Base-by-base conservation (phyloP, 2,113 vertebrate genomes). In the Anoura caudifer region DNA sequence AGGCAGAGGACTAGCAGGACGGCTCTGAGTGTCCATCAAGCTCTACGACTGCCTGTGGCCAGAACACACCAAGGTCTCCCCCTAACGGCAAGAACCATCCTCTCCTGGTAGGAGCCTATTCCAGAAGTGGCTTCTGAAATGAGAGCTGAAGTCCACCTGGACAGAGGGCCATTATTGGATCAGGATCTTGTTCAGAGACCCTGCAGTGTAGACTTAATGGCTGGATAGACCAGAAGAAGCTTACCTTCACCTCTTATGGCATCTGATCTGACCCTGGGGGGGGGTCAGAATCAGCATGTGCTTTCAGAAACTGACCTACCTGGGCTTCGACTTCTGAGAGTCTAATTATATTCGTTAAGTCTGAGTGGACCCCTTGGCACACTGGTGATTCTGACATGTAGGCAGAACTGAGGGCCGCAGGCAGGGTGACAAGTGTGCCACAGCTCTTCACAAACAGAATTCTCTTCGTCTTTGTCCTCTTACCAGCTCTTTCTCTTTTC, bases 401-500 rank as follows among this genome's bases (percentile, higher is more conserved):
- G 52, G 70, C n/a, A 87, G 43, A 72, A 65, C 36, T 15, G 54
- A 50, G 47, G 54, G 14, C 1, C 9, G 7, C 0, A 12, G 28
- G n/a, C 1, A 7, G 33, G 28, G 26, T 11, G 19, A 31, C 0
- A 0, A 56, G 14, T 26, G 7, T 2, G 19, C 3, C 20, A 2
- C 0, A 36, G 2, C 36, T 16, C 50, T 16, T 31, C 28, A 38
- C 28, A 36, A 22, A 4, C 33, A 67, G 45, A 43, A 33, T 28
- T 41, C 20, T 63, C n/a, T 17, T 50, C 9, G 2, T 31, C 28
- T 36, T 43, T 63, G 69, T 7, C 13, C 19, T 9, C 33, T 67
- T 9, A 54, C 16, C 31, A 69, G 33, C 6, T 5, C n/a, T 56
- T 28, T 2, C 28, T 47, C 24, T 52, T 26, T 13, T 36, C 43